Evolutionary conservation across 2,888 invertebrate species (phyloP).

Genomic region (Drosophila infuscata): DNA sequence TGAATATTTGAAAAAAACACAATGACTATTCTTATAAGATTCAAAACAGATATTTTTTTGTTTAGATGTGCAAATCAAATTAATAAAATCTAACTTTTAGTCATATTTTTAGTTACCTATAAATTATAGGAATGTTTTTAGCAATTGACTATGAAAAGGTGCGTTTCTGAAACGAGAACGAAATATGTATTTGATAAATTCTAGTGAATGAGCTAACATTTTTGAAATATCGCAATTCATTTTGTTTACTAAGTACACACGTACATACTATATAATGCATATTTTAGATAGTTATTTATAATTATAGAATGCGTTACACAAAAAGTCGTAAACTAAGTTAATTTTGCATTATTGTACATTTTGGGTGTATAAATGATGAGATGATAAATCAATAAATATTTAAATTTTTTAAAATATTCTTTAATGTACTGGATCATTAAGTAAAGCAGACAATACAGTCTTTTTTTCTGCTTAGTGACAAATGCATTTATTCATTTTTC

Average conservation of each 20-base stretch:
- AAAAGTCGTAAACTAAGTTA: conserved; percentile 54
- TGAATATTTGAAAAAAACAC: conserved; percentile 1
- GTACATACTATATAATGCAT: conserved; percentile 42
- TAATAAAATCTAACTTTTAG: conserved; percentile 57
- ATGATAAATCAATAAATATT: conserved; percentile 69
- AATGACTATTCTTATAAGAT: conserved; percentile 28
- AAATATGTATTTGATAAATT: conserved; percentile 28
- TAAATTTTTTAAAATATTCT: conserved; percentile 46
- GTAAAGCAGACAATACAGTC: not conserved
- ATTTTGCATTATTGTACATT: conserved; percentile 68
- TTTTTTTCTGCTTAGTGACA: not conserved
- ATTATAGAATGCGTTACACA: conserved; percentile 54
- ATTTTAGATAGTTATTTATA: conserved; percentile 54
- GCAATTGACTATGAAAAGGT: conserved; percentile 54
- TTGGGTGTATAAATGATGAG: conserved; percentile 66
- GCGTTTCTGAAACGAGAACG: conserved; percentile 48
- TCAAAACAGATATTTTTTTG: conserved; percentile 3
- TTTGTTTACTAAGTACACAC: conserved; percentile 37
- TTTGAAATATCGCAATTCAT: conserved; percentile 36
- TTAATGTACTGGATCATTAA: not conserved
- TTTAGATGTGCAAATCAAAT: conserved; percentile 58
- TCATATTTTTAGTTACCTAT: conserved; percentile 69
- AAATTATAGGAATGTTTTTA: conserved; percentile 53
- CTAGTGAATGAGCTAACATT: conserved; percentile 29
- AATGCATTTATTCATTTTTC: not conserved